phyloP scores from a whole-genome alignment of 1,140 invertebrate genomes.

The Trypoxylus dichotomus region DNA sequence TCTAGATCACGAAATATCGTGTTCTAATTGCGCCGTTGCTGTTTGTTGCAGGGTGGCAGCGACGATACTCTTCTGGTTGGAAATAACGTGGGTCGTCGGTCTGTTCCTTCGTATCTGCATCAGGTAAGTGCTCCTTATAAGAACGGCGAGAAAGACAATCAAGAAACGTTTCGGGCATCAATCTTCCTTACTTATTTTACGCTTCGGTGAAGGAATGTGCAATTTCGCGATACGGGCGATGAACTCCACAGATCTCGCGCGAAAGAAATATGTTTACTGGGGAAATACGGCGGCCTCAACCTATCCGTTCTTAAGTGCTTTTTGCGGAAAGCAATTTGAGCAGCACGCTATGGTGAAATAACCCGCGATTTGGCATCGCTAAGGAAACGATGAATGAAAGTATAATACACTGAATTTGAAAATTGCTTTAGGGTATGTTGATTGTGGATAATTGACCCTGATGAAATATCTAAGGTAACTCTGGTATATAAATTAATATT shows the following conservation, averaged over 20 bases:
- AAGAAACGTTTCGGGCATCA: not conserved
- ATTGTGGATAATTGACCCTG: no score
- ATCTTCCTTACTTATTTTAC: slow-evolving; percentile 2
- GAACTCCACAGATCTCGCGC: not conserved
- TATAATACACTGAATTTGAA: no score
- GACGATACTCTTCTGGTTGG: not conserved
- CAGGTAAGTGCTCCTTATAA: not conserved
- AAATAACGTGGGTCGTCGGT: not conserved
- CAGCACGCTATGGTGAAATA: not conserved
- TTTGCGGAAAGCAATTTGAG: not conserved
- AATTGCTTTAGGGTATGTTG: no score
- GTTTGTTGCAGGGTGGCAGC: slow-evolving; percentile 1
- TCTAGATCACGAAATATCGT: not conserved
- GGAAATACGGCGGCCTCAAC: not conserved
- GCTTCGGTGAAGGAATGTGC: not conserved
- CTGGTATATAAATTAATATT: no score
- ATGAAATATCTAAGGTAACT: no score
- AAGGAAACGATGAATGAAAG: no score
- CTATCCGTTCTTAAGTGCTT: not conserved
- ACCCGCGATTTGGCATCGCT: not conserved
- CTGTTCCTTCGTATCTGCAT: not conserved
- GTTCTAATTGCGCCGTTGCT: not conserved
- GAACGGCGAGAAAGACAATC: not conserved
- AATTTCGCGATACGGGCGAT: not conserved
- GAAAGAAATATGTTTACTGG: not conserved